Evolutionary conservation across 37 sponge, comb jelly and placozoan genomes (phyloP), one percentile per base, ranked within the genome.

Genomic region (Bolinopsis microptera): DNA sequence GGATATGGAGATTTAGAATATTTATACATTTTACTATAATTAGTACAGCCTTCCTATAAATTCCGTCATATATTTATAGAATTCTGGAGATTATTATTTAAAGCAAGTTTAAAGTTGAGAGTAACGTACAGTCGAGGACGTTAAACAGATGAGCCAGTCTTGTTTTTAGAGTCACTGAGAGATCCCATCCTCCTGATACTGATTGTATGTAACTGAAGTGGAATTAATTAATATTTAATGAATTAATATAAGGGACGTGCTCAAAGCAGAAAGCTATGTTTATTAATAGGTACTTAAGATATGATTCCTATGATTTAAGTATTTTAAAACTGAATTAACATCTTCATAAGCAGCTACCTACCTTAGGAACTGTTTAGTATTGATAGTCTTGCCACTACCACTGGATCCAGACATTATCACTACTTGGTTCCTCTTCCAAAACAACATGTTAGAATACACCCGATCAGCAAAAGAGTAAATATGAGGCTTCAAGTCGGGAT

Each of bases 401-500:
- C 90, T 86, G 32, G 90, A 86, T 1, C 90, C 90, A 13, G 36
- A 34, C 90, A 86, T 86, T 8, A 86, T 21, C 3, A 86, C 90
- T n/a, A 41, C 41, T 38, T 86, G 90, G 26, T 86, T 86, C 61
- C 90, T 86, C 31, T 86, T 86, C 90, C 90, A 86, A 30, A 86
- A 86, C 36, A 86, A 30, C 90, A 86, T 86, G 90, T 86, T 86
- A 0, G 90, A 86, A 24, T 86, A 86, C 0, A 86, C 61, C 40
- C 90, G 34, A 38, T 86, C 90, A 86, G 90, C 90, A 26, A 86
- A 86, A 24, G 90, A 86, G 90, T 86, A 86, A 21, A 86, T 86
- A 23, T 86, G 90, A 24, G 90, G 90, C 30, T 86, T 86, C 1
- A 86, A 38, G 61, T 86, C 90, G 3, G 90, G 90, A 24, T 86